These are phyloP conservation scores for Rhinogobio ventralis DNA, from an alignment of 2,797 vertebrate species.

Conservation along the genomic window DNA sequence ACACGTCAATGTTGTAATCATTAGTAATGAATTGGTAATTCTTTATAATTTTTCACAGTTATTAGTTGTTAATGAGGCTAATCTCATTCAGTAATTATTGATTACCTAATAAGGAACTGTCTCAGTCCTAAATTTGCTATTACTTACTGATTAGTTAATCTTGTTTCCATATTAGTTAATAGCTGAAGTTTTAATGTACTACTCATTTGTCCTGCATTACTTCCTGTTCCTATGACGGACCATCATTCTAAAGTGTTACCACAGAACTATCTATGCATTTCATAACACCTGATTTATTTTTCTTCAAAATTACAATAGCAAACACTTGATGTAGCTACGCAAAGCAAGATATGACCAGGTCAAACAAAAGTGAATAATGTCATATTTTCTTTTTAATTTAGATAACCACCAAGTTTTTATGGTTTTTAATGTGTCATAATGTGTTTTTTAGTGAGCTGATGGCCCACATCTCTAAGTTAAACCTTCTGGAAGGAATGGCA, in stretches of 20 bases:
- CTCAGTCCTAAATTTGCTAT: no score
- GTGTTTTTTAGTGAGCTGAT: constrained; percentile 35
- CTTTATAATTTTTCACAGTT: no score
- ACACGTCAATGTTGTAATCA: not conserved
- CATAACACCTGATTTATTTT: not conserved
- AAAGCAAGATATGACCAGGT: not conserved
- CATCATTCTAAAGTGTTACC: not conserved
- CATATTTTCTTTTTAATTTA: not conserved
- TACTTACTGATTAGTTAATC: no score
- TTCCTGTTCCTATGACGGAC: not conserved
- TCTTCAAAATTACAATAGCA: not conserved
- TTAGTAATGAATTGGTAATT: not conserved
- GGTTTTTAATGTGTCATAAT: constrained; percentile 26
- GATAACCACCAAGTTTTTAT: not conserved
- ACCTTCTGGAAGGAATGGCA: constrained; percentile 72
- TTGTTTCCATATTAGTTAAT: no score
- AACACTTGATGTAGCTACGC: not conserved
- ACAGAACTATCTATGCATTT: not conserved
- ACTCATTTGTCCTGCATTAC: not conserved
- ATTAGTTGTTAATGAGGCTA: no score
- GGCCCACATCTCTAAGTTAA: constrained; percentile 67
- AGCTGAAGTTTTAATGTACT: no score
- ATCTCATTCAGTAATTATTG: no score
- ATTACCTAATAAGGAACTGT: no score
- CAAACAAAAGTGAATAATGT: not conserved